Evolutionary conservation across 2,113 vertebrate species (phyloP), one percentile per base, ranked within the genome.

Genomic region (Anhinga anhinga): DNA sequence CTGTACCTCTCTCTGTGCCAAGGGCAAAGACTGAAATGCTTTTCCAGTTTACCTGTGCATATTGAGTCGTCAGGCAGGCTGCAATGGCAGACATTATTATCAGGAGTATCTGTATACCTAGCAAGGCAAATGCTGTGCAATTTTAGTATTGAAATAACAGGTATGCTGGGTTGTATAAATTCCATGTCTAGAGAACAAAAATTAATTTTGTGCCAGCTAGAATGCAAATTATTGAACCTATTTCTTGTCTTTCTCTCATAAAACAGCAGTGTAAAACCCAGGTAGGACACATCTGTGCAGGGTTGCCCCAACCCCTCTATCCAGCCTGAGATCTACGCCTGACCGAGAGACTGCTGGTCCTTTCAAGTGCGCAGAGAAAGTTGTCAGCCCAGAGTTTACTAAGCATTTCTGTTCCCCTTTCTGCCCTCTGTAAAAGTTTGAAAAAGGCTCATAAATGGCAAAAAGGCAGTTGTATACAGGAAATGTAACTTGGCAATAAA

Each of bases 401-500:
- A 88, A 59, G 76, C 36, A 38, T 93, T 73, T 88, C 58, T 90
- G 21, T 55, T 96, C 40, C 77, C 55, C 86, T 52, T 82, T 90
- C 86, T 78, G 81, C 96, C 81, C 92, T 91, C 70, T 80, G 84
- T 84, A 94, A 95, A 96, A 98, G 94, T 97, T 96, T 65, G 91
- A 89, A 92, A 97, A 94, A 95, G 85, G 44, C 86, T 96, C 94
- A 81, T 93, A 97, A 98, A 93, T 97, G 97, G 97, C 95, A 97
- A 96, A 83, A 87, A 94, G 83, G 77, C 91, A 61, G 78, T 91
- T 97, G 96, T 90, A 93, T 76, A 96, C 97, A 98, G 96, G 96
- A 98, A 98, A 96, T 85, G 88, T 90, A 97, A 96, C 96, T 98
- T 98, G 96, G 98, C 97, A 97, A 97, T 97, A 96, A 98, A 96